Conservation (phyloP, 2,888 invertebrate species). For the Agapostemon virescens region DNA sequence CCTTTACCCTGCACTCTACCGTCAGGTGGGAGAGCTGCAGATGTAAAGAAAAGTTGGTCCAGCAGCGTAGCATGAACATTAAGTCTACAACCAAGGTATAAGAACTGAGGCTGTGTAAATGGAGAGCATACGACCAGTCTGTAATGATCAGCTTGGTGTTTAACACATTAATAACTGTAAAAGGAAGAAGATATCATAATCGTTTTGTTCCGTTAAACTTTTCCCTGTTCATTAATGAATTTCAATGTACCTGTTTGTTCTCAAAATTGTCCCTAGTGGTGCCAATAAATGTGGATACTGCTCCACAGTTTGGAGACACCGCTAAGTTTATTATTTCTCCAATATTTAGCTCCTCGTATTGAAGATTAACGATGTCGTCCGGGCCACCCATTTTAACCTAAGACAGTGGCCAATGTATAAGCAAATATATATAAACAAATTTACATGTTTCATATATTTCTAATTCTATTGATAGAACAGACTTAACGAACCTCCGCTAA, state of each 20-base stretch:
- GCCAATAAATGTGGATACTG: constrained; percentile 93
- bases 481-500: constrained; percentile 92
- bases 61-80: too few species aligned
- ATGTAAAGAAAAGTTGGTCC: too few species aligned
- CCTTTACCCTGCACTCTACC: too few species aligned
- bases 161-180: not conserved
- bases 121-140: not conserved
- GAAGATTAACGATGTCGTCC: constrained; percentile 88
- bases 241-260: constrained; percentile 84
- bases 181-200: not conserved
- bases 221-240: not conserved
- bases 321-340: constrained; percentile 86
- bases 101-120: not conserved
- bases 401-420: constrained; percentile 34
- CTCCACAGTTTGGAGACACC: constrained; percentile 89
- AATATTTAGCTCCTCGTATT: constrained; percentile 85
- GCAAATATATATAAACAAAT: not conserved
- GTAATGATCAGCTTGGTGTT: not conserved
- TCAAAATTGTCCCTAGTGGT: constrained; percentile 93
- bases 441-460: not conserved
- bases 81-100: not conserved
- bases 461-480: not conserved
- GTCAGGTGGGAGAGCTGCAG: too few species aligned
- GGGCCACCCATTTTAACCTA: constrained; percentile 74
- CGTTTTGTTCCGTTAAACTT: not conserved